Base-by-base conservation (phyloP, 2,113 vertebrate species). In the Apteryx owenii region DNA sequence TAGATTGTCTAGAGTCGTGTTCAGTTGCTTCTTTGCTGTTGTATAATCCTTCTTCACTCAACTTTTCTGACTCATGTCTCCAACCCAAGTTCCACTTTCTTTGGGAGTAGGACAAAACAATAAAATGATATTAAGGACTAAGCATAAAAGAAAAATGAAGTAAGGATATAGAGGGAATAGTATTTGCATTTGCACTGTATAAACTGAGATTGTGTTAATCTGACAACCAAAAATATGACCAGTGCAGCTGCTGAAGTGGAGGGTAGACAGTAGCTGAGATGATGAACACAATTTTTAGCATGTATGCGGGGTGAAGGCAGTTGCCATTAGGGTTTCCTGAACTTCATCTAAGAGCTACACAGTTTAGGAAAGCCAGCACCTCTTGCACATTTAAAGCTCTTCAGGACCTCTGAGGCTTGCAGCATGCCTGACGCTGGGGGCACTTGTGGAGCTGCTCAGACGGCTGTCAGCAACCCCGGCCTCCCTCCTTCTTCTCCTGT, bases 381-480 rank as follows among this genome's bases (percentile, higher is more conserved):
- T 20, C 25, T 62, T 40, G 40, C 14, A 6, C 15, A 3, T 51
- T 26, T 71, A 31, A 70, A 54, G n/a, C 26, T 56, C 9, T 21
- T 46, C 33, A 53, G 31, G 22, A 28, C 13, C 10, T 31, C 25
- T 58, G 54, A 56, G 62, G 54, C 11, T 54, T 51, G 22, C 5
- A 25, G 16, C 28, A 3, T 19, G 5, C 15, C 25, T 29, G 28
- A 28, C 13, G 46, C 22, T 20, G 29, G 58, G 75, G 50, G 89
- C 65, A 5, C 15, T 11, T 12, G 1, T 8, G 0, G 14, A 31
- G 58, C 26, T 84, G 36, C 33, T 21, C 12, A 18, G 21, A 3
- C 29, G 70, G 31, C 83, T 71, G n/a, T 21, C n/a, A 50, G 58
- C 31, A 36, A 42, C 26, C 38, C 26, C 26, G 9, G 25, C 12